These are phyloP conservation scores for Lithophane ornitopus DNA, from an alignment of 2,888 invertebrate species.

Conservation along the genomic window DNA sequence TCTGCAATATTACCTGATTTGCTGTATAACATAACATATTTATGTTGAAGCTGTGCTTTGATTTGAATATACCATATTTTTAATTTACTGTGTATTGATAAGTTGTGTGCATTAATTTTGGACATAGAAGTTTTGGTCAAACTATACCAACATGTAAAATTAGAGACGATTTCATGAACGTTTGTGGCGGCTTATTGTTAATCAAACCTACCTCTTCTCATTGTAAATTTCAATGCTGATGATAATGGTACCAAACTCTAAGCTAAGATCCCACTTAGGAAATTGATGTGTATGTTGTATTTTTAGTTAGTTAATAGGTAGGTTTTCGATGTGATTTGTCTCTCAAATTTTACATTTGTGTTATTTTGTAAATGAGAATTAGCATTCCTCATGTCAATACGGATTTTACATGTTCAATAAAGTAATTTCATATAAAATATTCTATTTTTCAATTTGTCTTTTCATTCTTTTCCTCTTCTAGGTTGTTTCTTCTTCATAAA, in stretches of 20 bases:
- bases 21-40: slow-evolving; percentile 70
- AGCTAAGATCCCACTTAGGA: slow-evolving; percentile 84
- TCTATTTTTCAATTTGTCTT: slow-evolving; percentile 79
- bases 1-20: slow-evolving; percentile 78
- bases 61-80: slow-evolving; percentile 78
- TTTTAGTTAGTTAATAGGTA: slow-evolving; percentile 90
- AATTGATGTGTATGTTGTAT: slow-evolving; percentile 90
- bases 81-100: slow-evolving; percentile 76
- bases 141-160: slow-evolving; percentile 87
- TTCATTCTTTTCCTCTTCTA: slow-evolving; percentile 59
- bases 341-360: slow-evolving; percentile 90
- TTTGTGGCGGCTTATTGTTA: slow-evolving; percentile 85
- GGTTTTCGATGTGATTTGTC: slow-evolving; percentile 91
- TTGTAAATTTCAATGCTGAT: slow-evolving; percentile 89
- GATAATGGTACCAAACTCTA: slow-evolving; percentile 89
- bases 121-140: slow-evolving; percentile 87
- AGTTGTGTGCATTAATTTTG: slow-evolving; percentile 76
- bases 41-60: slow-evolving; percentile 85
- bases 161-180: slow-evolving; percentile 86
- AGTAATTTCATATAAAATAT: slow-evolving; percentile 90
- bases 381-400: slow-evolving; percentile 91
- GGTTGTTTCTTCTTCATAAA: slow-evolving; percentile 34
- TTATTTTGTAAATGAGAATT: slow-evolving; percentile 91
- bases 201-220: slow-evolving; percentile 89
- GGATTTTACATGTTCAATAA: slow-evolving; percentile 91